phyloP scores from a whole-genome alignment of 2,113 vertebrate species.

The Melanerpes aurifrons region DNA sequence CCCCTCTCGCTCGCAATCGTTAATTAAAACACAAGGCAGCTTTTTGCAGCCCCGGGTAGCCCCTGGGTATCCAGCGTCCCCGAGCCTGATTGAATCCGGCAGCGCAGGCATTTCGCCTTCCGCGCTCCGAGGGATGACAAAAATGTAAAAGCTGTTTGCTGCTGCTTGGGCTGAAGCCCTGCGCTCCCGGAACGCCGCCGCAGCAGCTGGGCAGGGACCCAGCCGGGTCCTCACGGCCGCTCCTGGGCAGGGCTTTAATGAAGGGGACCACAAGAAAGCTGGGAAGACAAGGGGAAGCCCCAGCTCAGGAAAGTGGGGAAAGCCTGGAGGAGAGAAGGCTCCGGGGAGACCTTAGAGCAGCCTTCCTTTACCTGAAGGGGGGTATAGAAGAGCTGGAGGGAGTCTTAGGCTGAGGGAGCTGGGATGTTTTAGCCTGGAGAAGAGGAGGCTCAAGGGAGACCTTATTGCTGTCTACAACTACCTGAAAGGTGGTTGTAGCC shows the following conservation, averaged over 20 bases:
- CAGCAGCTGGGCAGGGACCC: constrained; percentile 51
- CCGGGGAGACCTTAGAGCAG: too few species aligned
- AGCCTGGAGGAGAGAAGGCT: too few species aligned
- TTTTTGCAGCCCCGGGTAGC: constrained; percentile 81
- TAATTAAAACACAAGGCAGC: constrained; percentile 98
- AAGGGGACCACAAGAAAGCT: too few species aligned
- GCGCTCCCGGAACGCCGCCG: constrained; percentile 79
- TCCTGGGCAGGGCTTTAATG: too few species aligned
- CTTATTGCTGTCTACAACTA: too few species aligned
- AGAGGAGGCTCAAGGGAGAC: too few species aligned
- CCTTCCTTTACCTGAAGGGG: too few species aligned
- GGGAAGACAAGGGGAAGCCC: neutral
- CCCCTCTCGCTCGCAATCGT: constrained; percentile 87
- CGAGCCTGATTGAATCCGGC: constrained; percentile 97
- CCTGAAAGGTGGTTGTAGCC: too few species aligned
- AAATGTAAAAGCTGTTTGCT: constrained; percentile 88
- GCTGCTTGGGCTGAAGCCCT: constrained; percentile 84
- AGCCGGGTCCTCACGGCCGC: too few species aligned
- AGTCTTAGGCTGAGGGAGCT: too few species aligned
- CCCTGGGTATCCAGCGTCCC: constrained; percentile 94
- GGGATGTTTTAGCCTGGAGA: too few species aligned
- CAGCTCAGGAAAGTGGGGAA: accelerated
- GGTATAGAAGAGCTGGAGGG: too few species aligned
- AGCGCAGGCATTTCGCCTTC: constrained; percentile 90
- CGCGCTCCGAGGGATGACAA: constrained; percentile 87